Conservation (phyloP, 2,113 vertebrate species). For the Sminthopsis crassicaudata region DNA sequence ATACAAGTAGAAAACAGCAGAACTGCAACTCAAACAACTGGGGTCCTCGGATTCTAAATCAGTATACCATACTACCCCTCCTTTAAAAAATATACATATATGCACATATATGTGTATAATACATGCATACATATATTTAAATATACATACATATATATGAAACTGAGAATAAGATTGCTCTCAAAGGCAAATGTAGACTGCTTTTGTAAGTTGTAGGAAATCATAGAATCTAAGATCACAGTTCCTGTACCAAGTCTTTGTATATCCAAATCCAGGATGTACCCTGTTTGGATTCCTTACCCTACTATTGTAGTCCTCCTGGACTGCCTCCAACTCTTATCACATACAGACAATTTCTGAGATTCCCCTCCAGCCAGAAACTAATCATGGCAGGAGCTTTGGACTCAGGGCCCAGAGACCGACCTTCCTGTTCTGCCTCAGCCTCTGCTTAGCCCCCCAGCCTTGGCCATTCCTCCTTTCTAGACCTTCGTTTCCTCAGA, state of each 20-base stretch:
- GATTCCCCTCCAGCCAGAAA: background rate
- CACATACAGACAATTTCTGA: conserved; percentile 25
- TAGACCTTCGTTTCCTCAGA: background rate
- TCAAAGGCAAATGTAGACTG: background rate
- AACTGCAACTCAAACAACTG: background rate
- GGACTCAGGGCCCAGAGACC: background rate
- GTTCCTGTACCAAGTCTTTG: background rate
- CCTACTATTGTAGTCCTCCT: conserved; percentile 51
- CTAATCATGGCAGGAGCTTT: background rate
- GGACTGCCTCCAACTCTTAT: conserved; percentile 27
- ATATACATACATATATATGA: background rate
- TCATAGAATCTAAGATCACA: conserved; percentile 5
- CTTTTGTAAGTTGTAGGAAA: background rate
- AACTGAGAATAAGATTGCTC: conserved; percentile 26
- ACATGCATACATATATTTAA: background rate
- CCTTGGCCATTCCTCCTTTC: background rate
- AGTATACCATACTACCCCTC: background rate
- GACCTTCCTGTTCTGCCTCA: background rate
- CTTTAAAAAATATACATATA: background rate
- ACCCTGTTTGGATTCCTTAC: conserved; percentile 23
- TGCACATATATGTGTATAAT: background rate
- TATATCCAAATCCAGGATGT: conserved; percentile 40
- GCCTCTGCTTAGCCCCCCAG: background rate
- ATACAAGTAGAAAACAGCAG: background rate
- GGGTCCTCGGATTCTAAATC: background rate